These are phyloP conservation scores for Stegodyphus dumicola DNA, from an alignment of 1,140 invertebrate species.

Conservation along the genomic window DNA sequence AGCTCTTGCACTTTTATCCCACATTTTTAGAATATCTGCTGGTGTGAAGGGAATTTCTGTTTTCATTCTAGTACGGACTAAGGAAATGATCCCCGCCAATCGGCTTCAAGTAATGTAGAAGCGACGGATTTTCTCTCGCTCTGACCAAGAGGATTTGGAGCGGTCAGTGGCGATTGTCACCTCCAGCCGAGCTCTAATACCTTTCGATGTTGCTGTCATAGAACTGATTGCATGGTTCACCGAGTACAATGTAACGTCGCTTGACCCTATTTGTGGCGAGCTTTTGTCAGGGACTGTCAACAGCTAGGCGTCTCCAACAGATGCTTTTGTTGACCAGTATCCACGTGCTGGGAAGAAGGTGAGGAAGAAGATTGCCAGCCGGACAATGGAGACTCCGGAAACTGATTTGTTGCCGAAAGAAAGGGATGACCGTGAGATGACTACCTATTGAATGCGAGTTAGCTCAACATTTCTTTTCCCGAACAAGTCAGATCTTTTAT, in stretches of 20 bases:
- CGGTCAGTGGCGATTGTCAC: constrained; percentile 52
- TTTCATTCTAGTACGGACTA: neutral
- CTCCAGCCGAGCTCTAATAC: constrained; percentile 51
- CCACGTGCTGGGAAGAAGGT: constrained; percentile 19
- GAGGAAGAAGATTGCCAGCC: constrained; percentile 10
- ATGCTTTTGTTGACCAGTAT: constrained; percentile 22
- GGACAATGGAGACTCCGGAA: constrained; percentile 47
- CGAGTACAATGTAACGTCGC: constrained; percentile 17
- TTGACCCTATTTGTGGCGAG: constrained; percentile 54
- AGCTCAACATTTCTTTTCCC: neutral
- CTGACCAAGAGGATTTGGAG: constrained; percentile 50
- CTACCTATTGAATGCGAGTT: constrained; percentile 29
- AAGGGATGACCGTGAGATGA: constrained; percentile 33
- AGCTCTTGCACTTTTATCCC: neutral
- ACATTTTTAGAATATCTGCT: neutral
- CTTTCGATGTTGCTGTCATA: constrained; percentile 22
- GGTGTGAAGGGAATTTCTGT: neutral
- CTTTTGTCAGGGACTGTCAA: constrained; percentile 35
- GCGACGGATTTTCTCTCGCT: constrained; percentile 12
- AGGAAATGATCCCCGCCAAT: neutral
- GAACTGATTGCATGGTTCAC: constrained; percentile 48
- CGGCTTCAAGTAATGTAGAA: neutral
- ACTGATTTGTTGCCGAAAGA: constrained; percentile 42
- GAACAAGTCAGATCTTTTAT: too few species aligned
- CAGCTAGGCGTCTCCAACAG: constrained; percentile 1